phyloP scores from a whole-genome alignment of 2,113 vertebrate species.

The Martes martes region DNA sequence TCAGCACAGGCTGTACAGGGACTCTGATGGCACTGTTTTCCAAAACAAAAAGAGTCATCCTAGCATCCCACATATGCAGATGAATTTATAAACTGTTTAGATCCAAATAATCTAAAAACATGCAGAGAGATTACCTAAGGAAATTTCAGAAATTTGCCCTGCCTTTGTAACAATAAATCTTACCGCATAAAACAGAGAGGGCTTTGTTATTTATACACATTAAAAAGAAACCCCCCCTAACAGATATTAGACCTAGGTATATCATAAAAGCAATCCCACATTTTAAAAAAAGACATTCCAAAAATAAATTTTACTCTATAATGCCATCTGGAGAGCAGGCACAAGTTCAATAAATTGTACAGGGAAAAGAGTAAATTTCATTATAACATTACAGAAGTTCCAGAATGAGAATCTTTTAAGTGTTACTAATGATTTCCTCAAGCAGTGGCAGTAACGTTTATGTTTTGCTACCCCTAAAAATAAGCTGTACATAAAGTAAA shows the following conservation, averaged over 20 bases:
- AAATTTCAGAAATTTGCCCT: slow-evolving; percentile 36
- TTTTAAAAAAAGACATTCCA: background rate
- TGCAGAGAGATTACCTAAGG: background rate
- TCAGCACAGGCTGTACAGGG: background rate
- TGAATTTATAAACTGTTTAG: slow-evolving; percentile 10
- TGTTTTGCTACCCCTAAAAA: slow-evolving; percentile 31
- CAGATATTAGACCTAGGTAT: background rate
- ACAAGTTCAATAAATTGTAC: background rate
- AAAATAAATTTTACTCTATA: slow-evolving; percentile 35
- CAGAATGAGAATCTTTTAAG: slow-evolving; percentile 14
- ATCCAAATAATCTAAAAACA: slow-evolving; percentile 49
- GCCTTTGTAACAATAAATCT: slow-evolving; percentile 23
- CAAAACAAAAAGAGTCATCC: background rate
- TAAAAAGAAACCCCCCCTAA: background rate
- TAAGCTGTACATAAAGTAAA: slow-evolving; percentile 19
- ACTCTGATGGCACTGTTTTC: slow-evolving; percentile 8
- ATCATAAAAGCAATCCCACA: background rate
- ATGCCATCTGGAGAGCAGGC: background rate
- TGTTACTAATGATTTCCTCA: slow-evolving; percentile 30
- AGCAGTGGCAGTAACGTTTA: background rate
- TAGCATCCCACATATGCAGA: background rate
- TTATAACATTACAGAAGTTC: slow-evolving; percentile 8
- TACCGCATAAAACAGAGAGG: slow-evolving; percentile 1
- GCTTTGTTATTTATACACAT: slow-evolving; percentile 8
- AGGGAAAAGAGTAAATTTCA: background rate